Evolutionary conservation across 2,797 vertebrate species (phyloP), one percentile per base, ranked within the genome.

Genomic region (Chlorospingus semifuscus): DNA sequence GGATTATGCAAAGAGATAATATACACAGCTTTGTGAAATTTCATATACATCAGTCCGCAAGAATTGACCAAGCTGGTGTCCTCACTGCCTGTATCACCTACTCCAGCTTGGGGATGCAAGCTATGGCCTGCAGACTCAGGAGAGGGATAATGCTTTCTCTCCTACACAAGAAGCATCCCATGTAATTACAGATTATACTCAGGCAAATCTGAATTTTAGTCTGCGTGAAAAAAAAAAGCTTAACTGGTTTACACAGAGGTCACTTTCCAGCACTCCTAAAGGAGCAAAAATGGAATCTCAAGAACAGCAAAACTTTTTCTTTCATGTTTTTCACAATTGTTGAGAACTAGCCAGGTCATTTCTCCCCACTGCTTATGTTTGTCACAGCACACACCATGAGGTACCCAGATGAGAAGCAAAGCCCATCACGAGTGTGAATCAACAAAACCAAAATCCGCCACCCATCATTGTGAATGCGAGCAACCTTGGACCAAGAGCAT

Each of bases 381-480:
- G 36, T n/a, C 2, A 2, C n/a, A 86, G 76, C 52, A 60, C 1
- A 44, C 2, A 74, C 36, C 47, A 56, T 8, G 29, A 20, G 50
- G 19, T 30, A 56, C 7, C 34, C 17, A 60, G 41, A 64, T 30
- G 63, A 81, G 6, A 64, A 86, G 41, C 41, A 88, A 88, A 68
- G 16, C 15, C 15, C 34, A 74, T 42, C 18, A 81, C 24, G 46
- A 71, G 16, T 11, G 29, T 52, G 34, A 89, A 59, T 55, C 64
- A 55, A 75, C 49, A 90, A 92, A 94, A 65, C 13, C 42, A 83
- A 93, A 88, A 9, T 29, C 41, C 53, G 20, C 4, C 26, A 29
- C 18, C 57, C 42, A 44, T 66, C 59, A 74, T 2, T 7, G 4
- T 4, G 14, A 37, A 27, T 18, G 8, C 0, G 0, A 80, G 53